Evolutionary conservation across 2,797 vertebrate genomes (phyloP).

Genomic region (Chelmon rostratus): DNA sequence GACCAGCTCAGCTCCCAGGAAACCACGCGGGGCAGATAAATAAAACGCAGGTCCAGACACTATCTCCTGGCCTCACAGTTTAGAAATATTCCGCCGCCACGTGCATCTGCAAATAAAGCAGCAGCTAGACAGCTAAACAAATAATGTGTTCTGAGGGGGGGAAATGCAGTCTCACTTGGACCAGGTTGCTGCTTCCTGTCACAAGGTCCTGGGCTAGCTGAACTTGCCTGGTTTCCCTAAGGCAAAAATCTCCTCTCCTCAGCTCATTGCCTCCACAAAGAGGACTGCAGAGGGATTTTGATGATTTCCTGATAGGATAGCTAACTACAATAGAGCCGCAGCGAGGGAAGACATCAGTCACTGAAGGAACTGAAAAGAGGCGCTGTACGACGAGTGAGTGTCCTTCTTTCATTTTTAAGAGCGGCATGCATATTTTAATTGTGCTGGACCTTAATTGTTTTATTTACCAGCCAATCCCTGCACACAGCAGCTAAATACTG

Average conservation of each 20-base stretch:
- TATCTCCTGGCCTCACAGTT: conserved; percentile 65
- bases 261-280: conserved; percentile 51
- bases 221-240: conserved; percentile 31
- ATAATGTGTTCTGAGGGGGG: conserved; percentile 44
- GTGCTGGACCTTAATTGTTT: conserved; percentile 41
- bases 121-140: conserved; percentile 59
- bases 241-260: conserved; percentile 43
- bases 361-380: conserved; percentile 18
- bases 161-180: conserved; percentile 29
- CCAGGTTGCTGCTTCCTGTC: conserved; percentile 25
- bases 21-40: conserved; percentile 67
- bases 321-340: conserved; percentile 37
- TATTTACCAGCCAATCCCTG: conserved; percentile 29
- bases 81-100: conserved; percentile 41
- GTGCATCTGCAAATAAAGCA: conserved; percentile 55
- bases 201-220: conserved; percentile 33
- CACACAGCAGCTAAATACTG: conserved; percentile 27
- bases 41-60: conserved; percentile 66
- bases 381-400: neutral
- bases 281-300: conserved; percentile 33
- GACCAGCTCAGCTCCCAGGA: conserved; percentile 65
- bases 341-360: conserved; percentile 26
- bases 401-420: conserved; percentile 21
- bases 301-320: conserved; percentile 46
- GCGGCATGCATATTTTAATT: conserved; percentile 42